Base-by-base conservation (phyloP, 2,888 invertebrate species). In the Hemithea aestivaria region DNA sequence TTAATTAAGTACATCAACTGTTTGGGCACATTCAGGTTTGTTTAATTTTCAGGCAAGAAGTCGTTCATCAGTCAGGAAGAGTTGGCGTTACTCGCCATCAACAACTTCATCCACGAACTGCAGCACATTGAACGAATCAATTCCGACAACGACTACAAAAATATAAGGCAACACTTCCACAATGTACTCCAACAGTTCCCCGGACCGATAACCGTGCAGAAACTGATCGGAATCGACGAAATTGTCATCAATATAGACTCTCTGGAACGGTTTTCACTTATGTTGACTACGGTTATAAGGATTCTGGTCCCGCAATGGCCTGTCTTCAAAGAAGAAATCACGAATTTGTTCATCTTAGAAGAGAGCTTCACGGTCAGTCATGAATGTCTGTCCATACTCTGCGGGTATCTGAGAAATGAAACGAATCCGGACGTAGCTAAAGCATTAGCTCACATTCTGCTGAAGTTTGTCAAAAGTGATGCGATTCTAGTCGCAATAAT, bases 161-260 rank as follows among this genome's bases (percentile, higher is more conserved):
- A 41, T 1, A 40, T 87, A 2, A 58, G 49, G 35, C 47, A 12
- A 1, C 32, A 48, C 27, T 47, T 79, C 5, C 37, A 49, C 2
- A 46, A 42, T 0, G 36, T 76, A 0, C 22, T 51, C 4, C n/a
- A 40, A 0, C 54, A 55, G 20, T 70, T 91, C 1, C 90, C 91
- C 0, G 91, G 91, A 6, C 88, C 90, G 0, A 58, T 91, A 20
- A 94, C 93, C 0, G 87, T 91, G 9, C 92, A 94, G 63, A 92
- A 90, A 63, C 69, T 93, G n/a, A 62, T 75, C 7, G 77, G 80
- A 22, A 47, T 88, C 1, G 93, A 94, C 10, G 50, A 54, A 0
- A 44, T 39, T 7, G 1, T 62, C 0, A 31, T 82, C 0, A 39
- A 54, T 1, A 30, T 20, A 12, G 79, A 89, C 22, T 70, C 88